Conservation (phyloP, 2,113 vertebrate genomes). For the Emydura subglobosa region DNA sequence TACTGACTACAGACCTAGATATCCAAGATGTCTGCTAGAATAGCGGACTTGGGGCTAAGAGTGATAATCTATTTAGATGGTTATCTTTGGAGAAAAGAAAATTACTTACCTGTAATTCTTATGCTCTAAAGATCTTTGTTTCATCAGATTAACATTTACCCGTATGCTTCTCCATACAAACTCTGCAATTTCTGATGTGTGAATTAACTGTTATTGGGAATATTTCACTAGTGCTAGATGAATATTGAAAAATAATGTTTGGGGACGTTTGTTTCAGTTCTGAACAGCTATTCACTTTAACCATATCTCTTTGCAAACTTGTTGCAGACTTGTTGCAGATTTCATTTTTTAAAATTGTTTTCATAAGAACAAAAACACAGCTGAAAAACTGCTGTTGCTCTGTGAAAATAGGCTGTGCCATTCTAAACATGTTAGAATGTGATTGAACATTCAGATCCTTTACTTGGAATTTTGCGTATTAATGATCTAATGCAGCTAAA, state of each 20-base stretch:
- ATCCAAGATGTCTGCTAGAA: not conserved
- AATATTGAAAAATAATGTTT: not conserved
- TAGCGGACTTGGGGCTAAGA: not conserved
- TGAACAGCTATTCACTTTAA: constrained; percentile 16
- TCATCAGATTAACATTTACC: not conserved
- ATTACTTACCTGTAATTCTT: constrained; percentile 8
- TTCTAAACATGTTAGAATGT: not conserved
- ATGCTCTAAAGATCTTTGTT: not conserved
- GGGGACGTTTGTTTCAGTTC: not conserved
- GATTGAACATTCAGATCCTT: not conserved
- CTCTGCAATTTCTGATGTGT: not conserved
- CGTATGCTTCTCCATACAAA: rapidly evolving
- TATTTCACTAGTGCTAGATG: not conserved
- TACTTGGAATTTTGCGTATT: not conserved
- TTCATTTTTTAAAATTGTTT: constrained; percentile 17
- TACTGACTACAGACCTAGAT: not conserved
- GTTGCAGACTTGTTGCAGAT: constrained; percentile 25
- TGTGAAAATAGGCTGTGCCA: not conserved
- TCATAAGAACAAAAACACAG: not conserved
- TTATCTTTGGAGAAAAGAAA: not conserved
- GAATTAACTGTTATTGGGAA: not conserved
- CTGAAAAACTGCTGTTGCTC: not conserved
- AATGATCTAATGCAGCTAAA: not conserved
- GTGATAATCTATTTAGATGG: not conserved
- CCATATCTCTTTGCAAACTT: constrained; percentile 18